Percentiles rank a stretch among this genome's conserved stretches.
Evolutionary conservation across 23 tunicate species (phyloP).

Genomic region (Styela clava): DNA sequence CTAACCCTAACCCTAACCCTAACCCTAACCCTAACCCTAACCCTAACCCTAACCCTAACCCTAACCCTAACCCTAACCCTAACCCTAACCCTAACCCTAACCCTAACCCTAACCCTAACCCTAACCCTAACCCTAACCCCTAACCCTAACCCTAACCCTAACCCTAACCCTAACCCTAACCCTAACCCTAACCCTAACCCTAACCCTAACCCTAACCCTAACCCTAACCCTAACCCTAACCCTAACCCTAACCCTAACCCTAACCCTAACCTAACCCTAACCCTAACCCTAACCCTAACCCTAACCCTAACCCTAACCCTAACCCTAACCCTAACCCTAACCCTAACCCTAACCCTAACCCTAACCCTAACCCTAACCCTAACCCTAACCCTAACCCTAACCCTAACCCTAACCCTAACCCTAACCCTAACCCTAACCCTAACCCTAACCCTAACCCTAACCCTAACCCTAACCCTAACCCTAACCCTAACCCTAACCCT

Average conservation of each 20-base stretch:
- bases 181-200: slow-evolving; percentile 11
- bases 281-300: slow-evolving; percentile 63
- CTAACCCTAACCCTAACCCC: slow-evolving; percentile 40
- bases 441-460: slow-evolving; percentile 57
- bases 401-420: slow-evolving; percentile 29
- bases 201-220: slow-evolving; percentile 14
- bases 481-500: slow-evolving; percentile 42
- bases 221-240: slow-evolving; percentile 27
- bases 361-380: slow-evolving; percentile 18
- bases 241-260: slow-evolving; percentile 38
- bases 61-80: slow-evolving; percentile 47
- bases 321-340: slow-evolving; percentile 29
- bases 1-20: slow-evolving; percentile 28
- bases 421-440: slow-evolving; percentile 33
- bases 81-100: slow-evolving; percentile 36
- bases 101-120: slow-evolving; percentile 46
- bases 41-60: slow-evolving; percentile 63
- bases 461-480: slow-evolving; percentile 48
- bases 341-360: slow-evolving; percentile 37
- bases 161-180: slow-evolving; percentile 28
- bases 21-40: slow-evolving; percentile 50
- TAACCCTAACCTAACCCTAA: slow-evolving; percentile 56
- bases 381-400: slow-evolving; percentile 21
- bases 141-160: slow-evolving; percentile 22
- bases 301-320: slow-evolving; percentile 42